Evolutionary conservation across 2,797 vertebrate genomes (phyloP).

Genomic region (Morus bassanus): DNA sequence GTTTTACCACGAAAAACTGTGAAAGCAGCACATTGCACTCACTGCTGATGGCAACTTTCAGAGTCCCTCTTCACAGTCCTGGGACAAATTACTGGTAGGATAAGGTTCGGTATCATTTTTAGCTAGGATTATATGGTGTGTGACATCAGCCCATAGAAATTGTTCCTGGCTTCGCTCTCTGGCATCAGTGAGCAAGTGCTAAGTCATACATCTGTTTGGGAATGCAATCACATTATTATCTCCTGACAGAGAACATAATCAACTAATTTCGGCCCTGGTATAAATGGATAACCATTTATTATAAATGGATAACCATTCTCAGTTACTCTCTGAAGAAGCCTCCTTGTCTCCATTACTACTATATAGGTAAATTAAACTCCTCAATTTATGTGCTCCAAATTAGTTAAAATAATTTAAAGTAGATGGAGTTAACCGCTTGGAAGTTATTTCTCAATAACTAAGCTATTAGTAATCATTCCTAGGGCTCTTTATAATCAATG

Average conservation of each 20-base stretch:
- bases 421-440: conserved; percentile 49
- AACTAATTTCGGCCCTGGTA: conserved; percentile 63
- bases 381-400: conserved; percentile 57
- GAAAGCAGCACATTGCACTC: not conserved
- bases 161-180: conserved; percentile 55
- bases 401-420: conserved; percentile 66
- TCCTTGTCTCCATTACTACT: conserved; percentile 40
- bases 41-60: not conserved
- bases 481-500: conserved; percentile 66
- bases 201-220: conserved; percentile 68
- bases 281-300: conserved; percentile 66
- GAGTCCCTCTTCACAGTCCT: not conserved
- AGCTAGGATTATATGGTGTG: conserved; percentile 2
- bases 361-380: conserved; percentile 63
- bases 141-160: conserved; percentile 46
- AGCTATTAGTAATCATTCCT: conserved; percentile 66
- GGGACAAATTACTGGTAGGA: not conserved
- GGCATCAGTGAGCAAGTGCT: conserved; percentile 55
- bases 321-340: conserved; percentile 48
- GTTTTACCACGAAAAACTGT: not conserved
- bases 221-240: conserved; percentile 71
- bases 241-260: conserved; percentile 68
- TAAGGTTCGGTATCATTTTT: not conserved
- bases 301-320: conserved; percentile 66
- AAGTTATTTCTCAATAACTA: conserved; percentile 65